phyloP scores from a whole-genome alignment of 2,113 vertebrate genomes.

The Phaethon lepturus region DNA sequence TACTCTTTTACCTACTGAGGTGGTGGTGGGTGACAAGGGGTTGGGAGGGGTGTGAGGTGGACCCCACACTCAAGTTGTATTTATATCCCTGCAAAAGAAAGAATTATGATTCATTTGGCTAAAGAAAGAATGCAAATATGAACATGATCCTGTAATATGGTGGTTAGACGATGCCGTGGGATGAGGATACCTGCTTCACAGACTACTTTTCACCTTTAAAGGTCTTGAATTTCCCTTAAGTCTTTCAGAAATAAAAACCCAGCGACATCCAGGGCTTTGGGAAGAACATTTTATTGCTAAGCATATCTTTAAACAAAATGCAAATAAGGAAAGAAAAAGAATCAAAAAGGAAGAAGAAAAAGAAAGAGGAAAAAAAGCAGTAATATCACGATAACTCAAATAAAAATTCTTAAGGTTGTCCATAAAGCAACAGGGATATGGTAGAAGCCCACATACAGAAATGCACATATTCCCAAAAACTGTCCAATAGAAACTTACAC shows the following conservation, averaged over 20 bases:
- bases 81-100: background rate
- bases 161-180: background rate
- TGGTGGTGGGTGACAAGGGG: background rate
- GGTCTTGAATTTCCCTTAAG: background rate
- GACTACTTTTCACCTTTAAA: background rate
- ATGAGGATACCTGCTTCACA: background rate
- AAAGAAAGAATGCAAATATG: background rate
- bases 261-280: constrained; percentile 81
- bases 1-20: background rate
- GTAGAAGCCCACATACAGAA: constrained; percentile 82
- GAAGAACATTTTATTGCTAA: constrained; percentile 98
- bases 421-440: constrained; percentile 84
- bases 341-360: constrained; percentile 63
- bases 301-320: constrained; percentile 92
- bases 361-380: constrained; percentile 71
- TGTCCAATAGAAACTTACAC: constrained; percentile 81
- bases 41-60: background rate
- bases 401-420: constrained; percentile 78
- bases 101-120: background rate
- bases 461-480: constrained; percentile 83
- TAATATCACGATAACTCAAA: constrained; percentile 85
- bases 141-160: background rate
- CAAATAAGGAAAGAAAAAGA: constrained; percentile 81
- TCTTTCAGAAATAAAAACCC: constrained; percentile 65
- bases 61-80: background rate